Base-by-base conservation (phyloP, 2,113 vertebrate species). In the Sceloporus tristichus region DNA sequence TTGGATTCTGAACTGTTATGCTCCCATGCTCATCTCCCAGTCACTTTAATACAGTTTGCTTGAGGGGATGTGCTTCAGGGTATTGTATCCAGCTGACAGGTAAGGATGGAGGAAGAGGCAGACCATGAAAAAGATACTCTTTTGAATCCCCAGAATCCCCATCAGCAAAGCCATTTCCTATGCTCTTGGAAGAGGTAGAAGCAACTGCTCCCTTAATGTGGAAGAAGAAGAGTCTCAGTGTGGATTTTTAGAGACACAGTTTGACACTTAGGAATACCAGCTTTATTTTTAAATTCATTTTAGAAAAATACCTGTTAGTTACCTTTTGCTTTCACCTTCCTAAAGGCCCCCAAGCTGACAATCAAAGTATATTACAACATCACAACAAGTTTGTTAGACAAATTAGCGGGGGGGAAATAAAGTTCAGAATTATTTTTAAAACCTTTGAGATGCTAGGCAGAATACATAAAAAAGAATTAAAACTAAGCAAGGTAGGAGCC, bases 161-260 rank as follows among this genome's bases (percentile, higher is more conserved):
- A 2, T 19, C 1, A 3, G 21, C 66, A 68, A 2, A 68, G 14
- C 66, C 66, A 68, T 68, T 59, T 59, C 11, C 56, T 16, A 25
- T 68, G 66, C 14, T 66, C 65, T 48, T 5, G 48, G 48, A 77
- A 25, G 25, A 77, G 40, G 40, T 16, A 59, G 56, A 93, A 89
- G 87, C 95, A 95, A 90, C 94, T 95, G 94, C 90, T 92, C 84
- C 88, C 27, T 40, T 90, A 90, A 92, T 92, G 93, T 91, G 90
- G 92, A 95, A 6, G 19, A 85, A 80, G 91, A 34, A 65, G 85
- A 68, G 59, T 76, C 29, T 48, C 40, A 85, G 54, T 90, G 85
- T 85, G 0, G 19, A 48, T 90, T 54, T 78, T 89, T 90, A 85
- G 90, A 90, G 91, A 91, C 84, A 88, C 65, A 83, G 87, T 53